Conservation (phyloP, 2,888 invertebrate genomes). For the Cephonodes hylas region DNA sequence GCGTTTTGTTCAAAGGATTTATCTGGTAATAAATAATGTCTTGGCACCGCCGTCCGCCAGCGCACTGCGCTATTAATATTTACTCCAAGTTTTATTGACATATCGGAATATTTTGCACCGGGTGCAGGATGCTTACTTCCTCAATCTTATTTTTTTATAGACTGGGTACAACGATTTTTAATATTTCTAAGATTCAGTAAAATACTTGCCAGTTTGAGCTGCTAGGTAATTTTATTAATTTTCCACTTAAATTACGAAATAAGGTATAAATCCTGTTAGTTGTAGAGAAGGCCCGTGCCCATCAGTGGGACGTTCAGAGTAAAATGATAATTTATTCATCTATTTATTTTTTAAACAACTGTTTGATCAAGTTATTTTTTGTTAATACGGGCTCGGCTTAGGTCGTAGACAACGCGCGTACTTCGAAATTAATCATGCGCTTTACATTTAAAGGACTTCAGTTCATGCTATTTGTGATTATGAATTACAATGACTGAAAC, state of each 20-base stretch:
- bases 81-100: conserved; percentile 1
- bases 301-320: no score
- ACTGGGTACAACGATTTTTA: background rate
- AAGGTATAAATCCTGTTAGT: no score
- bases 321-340: no score
- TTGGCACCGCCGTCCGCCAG: background rate
- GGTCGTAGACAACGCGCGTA: background rate
- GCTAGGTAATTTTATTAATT: no score
- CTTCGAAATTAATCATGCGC: background rate
- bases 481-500: background rate
- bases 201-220: no score
- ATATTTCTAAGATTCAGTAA: background rate
- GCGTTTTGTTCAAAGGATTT: conserved; percentile 18
- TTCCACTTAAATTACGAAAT: no score
- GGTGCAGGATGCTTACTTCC: background rate
- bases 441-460: background rate
- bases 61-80: background rate
- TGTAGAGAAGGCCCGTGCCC: no score
- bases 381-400: no score
- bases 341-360: no score
- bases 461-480: background rate
- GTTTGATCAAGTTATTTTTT: background rate
- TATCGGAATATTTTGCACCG: background rate
- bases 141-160: background rate
- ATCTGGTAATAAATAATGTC: conserved; percentile 20